phyloP scores from a whole-genome alignment of 1,140 invertebrate genomes.

The Mercenaria mercenaria region DNA sequence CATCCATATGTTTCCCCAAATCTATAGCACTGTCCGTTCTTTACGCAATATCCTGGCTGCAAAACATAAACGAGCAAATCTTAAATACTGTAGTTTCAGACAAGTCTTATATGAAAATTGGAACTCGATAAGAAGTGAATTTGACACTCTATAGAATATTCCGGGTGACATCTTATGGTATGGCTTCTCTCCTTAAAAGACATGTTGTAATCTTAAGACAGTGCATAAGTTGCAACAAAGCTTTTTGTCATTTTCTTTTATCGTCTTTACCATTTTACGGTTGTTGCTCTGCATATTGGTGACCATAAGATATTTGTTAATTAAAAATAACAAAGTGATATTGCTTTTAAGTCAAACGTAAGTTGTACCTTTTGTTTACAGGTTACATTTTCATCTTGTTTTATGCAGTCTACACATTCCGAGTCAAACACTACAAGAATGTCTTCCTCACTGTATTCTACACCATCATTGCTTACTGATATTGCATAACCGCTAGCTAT shows the following conservation, averaged over 20 bases:
- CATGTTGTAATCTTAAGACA: too few species aligned
- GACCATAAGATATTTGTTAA: background rate
- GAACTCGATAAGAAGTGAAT: too few species aligned
- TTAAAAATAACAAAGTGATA: background rate
- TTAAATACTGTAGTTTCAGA: background rate
- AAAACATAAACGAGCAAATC: background rate
- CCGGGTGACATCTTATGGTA: too few species aligned
- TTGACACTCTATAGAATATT: too few species aligned
- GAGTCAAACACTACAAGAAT: constrained; percentile 46
- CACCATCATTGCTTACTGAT: constrained; percentile 47
- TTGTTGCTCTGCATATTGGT: background rate
- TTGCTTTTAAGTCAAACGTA: background rate
- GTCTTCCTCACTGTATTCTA: constrained; percentile 1
- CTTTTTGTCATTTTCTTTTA: too few species aligned
- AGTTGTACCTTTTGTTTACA: background rate
- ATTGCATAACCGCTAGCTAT: background rate
- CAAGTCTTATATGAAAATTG: background rate
- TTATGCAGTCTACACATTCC: constrained; percentile 25
- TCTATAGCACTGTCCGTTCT: constrained; percentile 22
- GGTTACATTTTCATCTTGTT: background rate
- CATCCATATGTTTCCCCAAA: background rate
- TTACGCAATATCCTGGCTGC: constrained; percentile 21
- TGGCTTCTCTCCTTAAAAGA: too few species aligned
- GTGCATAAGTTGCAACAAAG: too few species aligned
- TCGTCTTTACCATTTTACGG: background rate